phyloP scores from a whole-genome alignment of 2,797 vertebrate species.

The Emys orbicularis region DNA sequence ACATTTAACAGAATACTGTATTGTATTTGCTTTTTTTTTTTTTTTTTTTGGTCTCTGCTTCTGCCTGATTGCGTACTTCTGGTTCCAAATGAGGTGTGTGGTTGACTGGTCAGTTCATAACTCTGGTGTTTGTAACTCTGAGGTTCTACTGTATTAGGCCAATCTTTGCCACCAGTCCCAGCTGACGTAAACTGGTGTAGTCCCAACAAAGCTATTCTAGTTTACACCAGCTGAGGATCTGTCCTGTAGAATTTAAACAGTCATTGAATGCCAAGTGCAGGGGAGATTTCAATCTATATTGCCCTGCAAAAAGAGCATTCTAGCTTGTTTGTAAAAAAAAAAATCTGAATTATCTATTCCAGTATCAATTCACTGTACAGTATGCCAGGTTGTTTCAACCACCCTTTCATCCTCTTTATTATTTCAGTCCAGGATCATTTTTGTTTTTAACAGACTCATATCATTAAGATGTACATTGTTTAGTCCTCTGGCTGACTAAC shows the following conservation, averaged over 20 bases:
- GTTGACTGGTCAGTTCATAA: too few relatives aligned
- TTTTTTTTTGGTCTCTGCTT: too few relatives aligned
- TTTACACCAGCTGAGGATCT: not conserved
- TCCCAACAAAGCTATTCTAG: not conserved
- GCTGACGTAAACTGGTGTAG: not conserved
- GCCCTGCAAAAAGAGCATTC: not conserved
- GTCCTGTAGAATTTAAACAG: not conserved
- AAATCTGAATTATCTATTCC: not conserved
- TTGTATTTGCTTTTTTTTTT: too few relatives aligned
- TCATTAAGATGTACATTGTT: constrained; percentile 26
- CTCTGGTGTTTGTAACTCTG: too few relatives aligned
- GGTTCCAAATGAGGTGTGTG: too few relatives aligned
- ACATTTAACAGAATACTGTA: too few relatives aligned
- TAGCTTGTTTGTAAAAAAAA: constrained; percentile 15
- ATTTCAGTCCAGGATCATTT: constrained; percentile 50
- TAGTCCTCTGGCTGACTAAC: not conserved
- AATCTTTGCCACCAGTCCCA: accelerated
- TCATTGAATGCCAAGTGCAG: accelerated
- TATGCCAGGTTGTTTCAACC: constrained; percentile 32
- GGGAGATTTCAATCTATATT: not conserved
- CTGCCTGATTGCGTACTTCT: too few relatives aligned
- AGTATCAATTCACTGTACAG: constrained; percentile 6
- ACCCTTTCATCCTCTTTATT: constrained; percentile 44
- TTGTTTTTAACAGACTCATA: not conserved
- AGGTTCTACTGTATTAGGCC: too few relatives aligned